These are phyloP conservation scores for Sylvicola cinctus DNA, from an alignment of 2,888 invertebrate species.

Conservation along the genomic window DNA sequence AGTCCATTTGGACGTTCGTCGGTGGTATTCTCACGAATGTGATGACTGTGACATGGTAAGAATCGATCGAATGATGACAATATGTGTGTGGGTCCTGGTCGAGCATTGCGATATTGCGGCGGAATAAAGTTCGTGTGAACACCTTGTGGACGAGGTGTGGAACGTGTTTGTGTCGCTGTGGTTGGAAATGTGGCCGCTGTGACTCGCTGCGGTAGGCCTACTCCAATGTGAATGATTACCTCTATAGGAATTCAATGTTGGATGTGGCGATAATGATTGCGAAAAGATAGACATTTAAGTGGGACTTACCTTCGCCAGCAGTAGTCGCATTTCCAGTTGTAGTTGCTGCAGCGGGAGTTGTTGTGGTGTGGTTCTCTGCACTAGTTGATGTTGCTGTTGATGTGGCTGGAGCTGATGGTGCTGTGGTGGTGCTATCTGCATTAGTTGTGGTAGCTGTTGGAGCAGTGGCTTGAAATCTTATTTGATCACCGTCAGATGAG, in stretches of 20 bases:
- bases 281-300: too few species aligned
- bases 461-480: too few species aligned
- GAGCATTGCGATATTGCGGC: slow-evolving; percentile 19
- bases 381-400: slow-evolving; percentile 10
- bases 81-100: slow-evolving; percentile 21
- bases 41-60: slow-evolving; percentile 51
- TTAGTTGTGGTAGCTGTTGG: too few species aligned
- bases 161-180: slow-evolving; percentile 46
- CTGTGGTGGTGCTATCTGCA: slow-evolving; percentile 3
- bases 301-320: too few species aligned
- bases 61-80: slow-evolving; percentile 28
- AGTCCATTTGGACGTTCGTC: too few species aligned
- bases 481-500: too few species aligned
- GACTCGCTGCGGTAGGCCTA: slow-evolving; percentile 22
- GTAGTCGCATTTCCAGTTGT: too few species aligned
- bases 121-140: slow-evolving; percentile 37
- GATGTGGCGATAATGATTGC: too few species aligned
- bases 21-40: slow-evolving; percentile 26
- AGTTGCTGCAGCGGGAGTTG: too few species aligned
- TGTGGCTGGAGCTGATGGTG: slow-evolving; percentile 9
- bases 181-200: slow-evolving; percentile 49
- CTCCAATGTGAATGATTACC: too few species aligned
- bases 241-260: too few species aligned
- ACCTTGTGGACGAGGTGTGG: slow-evolving; percentile 45
- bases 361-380: too few species aligned